Percentiles rank a stretch among this genome's conserved stretches.
Evolutionary conservation across 2,888 invertebrate genomes (phyloP).

Genomic region (Dryobota labecula): DNA sequence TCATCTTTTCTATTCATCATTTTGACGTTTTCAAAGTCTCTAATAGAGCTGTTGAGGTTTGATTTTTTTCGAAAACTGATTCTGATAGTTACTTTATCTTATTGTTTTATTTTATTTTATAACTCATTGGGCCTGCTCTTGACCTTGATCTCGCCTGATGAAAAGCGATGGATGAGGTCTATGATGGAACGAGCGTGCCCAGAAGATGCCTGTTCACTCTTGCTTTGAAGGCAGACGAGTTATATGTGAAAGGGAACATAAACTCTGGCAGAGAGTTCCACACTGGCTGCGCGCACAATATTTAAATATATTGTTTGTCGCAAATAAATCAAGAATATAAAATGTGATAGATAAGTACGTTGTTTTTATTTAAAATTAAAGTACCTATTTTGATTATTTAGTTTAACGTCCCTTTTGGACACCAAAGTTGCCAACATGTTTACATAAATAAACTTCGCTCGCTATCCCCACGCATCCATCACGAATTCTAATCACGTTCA

Average conservation of each 20-base stretch:
- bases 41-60: background rate
- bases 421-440: background rate
- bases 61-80: background rate
- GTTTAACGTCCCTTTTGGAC: too few species aligned
- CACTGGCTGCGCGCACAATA: too few species aligned
- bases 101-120: too few species aligned
- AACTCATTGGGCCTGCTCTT: too few species aligned
- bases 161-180: too few species aligned
- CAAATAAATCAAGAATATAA: background rate
- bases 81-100: background rate
- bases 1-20: slow-evolving; percentile 6
- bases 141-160: too few species aligned
- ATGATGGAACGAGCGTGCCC: too few species aligned
- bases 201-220: too few species aligned
- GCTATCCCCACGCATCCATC: background rate
- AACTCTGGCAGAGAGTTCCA: too few species aligned
- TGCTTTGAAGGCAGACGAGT: too few species aligned
- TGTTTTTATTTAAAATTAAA: background rate
- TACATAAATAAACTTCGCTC: background rate
- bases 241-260: too few species aligned
- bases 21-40: background rate
- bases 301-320: background rate
- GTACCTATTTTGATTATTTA: background rate
- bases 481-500: slow-evolving; percentile 2
- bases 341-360: background rate